Percentiles rank a stretch among this genome's conserved stretches.
Evolutionary conservation across 1,140 invertebrate species (phyloP).

Genomic region (Temnothorax nylanderi): DNA sequence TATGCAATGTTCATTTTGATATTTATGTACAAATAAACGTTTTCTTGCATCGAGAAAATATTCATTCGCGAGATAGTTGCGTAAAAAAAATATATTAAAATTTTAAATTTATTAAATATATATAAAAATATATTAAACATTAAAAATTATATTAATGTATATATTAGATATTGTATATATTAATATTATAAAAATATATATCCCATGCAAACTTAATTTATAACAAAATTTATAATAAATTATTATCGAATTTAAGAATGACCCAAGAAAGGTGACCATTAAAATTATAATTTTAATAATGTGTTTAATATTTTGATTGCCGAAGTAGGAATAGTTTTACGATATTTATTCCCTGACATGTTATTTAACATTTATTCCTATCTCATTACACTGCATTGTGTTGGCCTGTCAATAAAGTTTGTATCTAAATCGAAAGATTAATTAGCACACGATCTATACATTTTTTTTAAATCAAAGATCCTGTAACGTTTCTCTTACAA

Average conservation of each 20-base stretch:
- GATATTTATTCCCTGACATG: background rate
- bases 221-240: background rate
- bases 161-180: too few relatives aligned
- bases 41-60: background rate
- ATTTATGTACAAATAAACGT: background rate
- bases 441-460: background rate
- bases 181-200: too few relatives aligned
- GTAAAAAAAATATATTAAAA: too few relatives aligned
- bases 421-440: background rate
- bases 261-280: background rate
- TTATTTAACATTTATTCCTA: background rate
- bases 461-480: background rate
- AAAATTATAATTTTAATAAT: background rate
- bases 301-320: background rate
- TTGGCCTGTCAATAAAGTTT: background rate
- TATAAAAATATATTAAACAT: too few relatives aligned
- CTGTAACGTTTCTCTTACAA: background rate
- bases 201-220: background rate
- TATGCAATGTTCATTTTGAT: background rate
- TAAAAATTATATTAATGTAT: too few relatives aligned
- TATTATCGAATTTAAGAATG: background rate
- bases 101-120: too few relatives aligned
- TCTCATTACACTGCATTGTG: background rate
- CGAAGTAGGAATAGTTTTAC: background rate
- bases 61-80: background rate